Conservation (phyloP, 2,888 invertebrate species). For the Drosophila macrospina region DNA sequence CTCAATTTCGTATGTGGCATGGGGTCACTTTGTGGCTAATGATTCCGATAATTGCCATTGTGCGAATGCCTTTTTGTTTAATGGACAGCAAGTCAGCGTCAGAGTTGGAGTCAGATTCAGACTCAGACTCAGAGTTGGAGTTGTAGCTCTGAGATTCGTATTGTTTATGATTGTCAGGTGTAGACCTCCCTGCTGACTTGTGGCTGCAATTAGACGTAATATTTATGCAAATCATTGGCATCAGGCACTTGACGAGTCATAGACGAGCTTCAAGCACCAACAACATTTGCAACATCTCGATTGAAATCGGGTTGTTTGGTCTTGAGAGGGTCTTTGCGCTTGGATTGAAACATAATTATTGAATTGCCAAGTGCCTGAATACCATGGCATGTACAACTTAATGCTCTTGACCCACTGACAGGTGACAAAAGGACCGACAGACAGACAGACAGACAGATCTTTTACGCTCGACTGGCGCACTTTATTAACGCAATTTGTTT, state of each 20-base stretch:
- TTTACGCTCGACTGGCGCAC: conserved; percentile 41
- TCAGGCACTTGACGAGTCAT: conserved; percentile 34
- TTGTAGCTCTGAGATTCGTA: conserved; percentile 29
- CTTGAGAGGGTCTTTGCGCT: conserved; percentile 36
- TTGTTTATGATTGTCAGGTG: conserved; percentile 73
- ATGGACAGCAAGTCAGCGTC: conserved; percentile 31
- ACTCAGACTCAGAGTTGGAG: conserved; percentile 12
- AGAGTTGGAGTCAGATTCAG: background rate
- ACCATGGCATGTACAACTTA: conserved; percentile 20
- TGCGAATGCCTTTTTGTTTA: conserved; percentile 62
- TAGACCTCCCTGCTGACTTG: conserved; percentile 9
- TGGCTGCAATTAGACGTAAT: conserved; percentile 69
- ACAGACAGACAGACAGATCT: conserved; percentile 9
- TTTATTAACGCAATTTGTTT: conserved; percentile 58
- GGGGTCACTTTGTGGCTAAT: conserved; percentile 66
- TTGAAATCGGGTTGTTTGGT: conserved; percentile 32
- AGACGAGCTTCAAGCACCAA: conserved; percentile 24
- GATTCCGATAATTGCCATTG: conserved; percentile 79
- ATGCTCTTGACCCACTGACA: conserved; percentile 78
- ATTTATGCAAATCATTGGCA: conserved; percentile 77
- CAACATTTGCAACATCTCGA: conserved; percentile 10
- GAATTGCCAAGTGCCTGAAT: conserved; percentile 44
- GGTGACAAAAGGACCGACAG: conserved; percentile 54
- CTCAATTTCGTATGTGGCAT: conserved; percentile 54
- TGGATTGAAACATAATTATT: conserved; percentile 50